These are phyloP conservation scores for Silurus glanis DNA, from an alignment of 2,113 vertebrate genomes.

Conservation along the genomic window DNA sequence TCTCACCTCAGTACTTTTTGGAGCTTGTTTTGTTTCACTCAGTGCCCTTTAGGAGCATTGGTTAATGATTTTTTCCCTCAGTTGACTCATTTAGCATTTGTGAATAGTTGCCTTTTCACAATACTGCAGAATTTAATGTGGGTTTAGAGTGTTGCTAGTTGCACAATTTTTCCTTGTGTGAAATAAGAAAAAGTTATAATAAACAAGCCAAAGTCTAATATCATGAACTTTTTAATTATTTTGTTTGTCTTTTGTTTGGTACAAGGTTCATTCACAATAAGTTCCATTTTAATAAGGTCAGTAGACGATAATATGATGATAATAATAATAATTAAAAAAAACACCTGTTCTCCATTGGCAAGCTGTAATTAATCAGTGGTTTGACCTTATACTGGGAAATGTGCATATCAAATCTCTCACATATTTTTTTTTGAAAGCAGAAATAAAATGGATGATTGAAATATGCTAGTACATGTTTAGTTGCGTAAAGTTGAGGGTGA, in stretches of 20 bases:
- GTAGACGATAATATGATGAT: neutral
- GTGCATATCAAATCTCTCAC: neutral
- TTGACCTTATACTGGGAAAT: neutral
- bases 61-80: neutral
- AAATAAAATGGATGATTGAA: neutral
- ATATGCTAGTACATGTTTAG: neutral
- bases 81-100: neutral
- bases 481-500: neutral
- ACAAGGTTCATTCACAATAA: neutral
- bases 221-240: neutral
- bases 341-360: neutral
- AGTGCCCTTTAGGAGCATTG: neutral
- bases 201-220: neutral
- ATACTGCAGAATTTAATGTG: neutral
- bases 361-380: neutral
- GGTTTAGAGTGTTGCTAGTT: neutral
- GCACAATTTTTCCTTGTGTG: neutral
- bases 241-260: neutral
- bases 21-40: neutral
- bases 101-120: neutral
- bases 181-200: neutral
- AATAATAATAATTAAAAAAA: conserved; percentile 6
- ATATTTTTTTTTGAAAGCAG: neutral
- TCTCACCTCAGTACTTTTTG: neutral
- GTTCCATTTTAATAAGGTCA: neutral